A percentile compares a stretch with the other conserved stretches of the same genome.
Conservation (phyloP, 1,140 invertebrate genomes). For the Diplogasteroides magnus region DNA sequence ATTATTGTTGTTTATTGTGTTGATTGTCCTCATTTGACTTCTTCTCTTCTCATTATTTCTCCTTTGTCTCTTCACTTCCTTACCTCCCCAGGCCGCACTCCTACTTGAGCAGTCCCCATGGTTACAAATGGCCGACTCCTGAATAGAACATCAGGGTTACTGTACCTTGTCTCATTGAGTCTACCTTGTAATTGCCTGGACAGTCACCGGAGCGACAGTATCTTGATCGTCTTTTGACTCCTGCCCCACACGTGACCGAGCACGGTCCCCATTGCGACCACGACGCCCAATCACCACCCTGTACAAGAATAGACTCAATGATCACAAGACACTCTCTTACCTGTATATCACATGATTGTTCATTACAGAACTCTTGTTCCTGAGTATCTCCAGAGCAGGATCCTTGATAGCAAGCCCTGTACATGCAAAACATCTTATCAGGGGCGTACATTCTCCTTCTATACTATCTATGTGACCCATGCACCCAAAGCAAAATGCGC, state of each 20-base stretch:
- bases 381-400: conserved; percentile 35
- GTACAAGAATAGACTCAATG: conserved; percentile 2
- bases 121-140: conserved; percentile 45
- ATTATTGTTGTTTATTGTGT: conserved; percentile 1
- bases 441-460: background rate
- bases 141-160: background rate
- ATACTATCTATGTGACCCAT: background rate
- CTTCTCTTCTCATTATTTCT: background rate
- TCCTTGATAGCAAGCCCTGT: conserved; percentile 14
- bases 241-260: conserved; percentile 39
- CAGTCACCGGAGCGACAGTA: conserved; percentile 49
- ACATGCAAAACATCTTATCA: background rate
- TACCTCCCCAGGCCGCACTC: conserved; percentile 52
- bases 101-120: conserved; percentile 39
- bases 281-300: conserved; percentile 37
- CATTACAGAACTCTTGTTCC: conserved; percentile 52
- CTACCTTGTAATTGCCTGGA: conserved; percentile 39
- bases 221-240: conserved; percentile 47
- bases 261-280: conserved; percentile 26
- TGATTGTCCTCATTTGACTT: too few species aligned
- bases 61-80: conserved; percentile 14
- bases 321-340: background rate
- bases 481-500: conserved; percentile 1
- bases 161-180: background rate
- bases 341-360: conserved; percentile 40